Evolutionary conservation across 92 coral and sea anemone species (phyloP), one percentile per base, ranked within the genome.

Genomic region (Bergia puertoricense): DNA sequence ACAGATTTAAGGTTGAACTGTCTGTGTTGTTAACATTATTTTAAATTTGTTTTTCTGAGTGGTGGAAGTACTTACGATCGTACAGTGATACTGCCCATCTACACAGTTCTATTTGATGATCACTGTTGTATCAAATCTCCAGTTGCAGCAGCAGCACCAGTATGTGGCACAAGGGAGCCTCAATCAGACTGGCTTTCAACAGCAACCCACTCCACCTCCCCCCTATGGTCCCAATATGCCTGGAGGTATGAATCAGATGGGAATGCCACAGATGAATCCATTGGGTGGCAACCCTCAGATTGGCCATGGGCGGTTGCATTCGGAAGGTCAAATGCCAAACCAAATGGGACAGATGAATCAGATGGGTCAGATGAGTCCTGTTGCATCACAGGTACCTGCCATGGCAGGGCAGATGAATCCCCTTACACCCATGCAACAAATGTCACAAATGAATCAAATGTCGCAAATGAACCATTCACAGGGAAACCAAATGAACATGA

Each of bases 161-260:
- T 89, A 89, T 85, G 86, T 84, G 88, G 45, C 91, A 79, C 72
- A 91, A 85, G 80, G 90, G 48, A 45, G 87, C 71, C 65, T 81
- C 85, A 79, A 90, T 57, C 98, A 93, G 45, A 82, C 80, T 1
- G 93, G 98, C 4, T 95, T 90, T 91, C 98, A 89, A 78, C 93
- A 91, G 83, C 98, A 93, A 76, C 94, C 93, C 2, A 92, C 95
- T 40, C 93, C 93, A 45, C 98, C 98, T 22, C 98, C 98, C 1
- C 98, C 98, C 4, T 95, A 95, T 86, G 92, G 94, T 1, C 96
- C 96, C 2, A 89, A 86, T 39, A 92, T 93, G 90, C 56, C 87
- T 0, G 78, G 50, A 2, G 75, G 86, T 14, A 84, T 79, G 82
- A 77, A 86, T 80, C 90, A 89, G 76, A 88, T 95, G 80, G 77